Evolutionary conservation across 2,797 vertebrate genomes (phyloP), one percentile per base, ranked within the genome.

Genomic region (Triplophysa yarkandensis): DNA sequence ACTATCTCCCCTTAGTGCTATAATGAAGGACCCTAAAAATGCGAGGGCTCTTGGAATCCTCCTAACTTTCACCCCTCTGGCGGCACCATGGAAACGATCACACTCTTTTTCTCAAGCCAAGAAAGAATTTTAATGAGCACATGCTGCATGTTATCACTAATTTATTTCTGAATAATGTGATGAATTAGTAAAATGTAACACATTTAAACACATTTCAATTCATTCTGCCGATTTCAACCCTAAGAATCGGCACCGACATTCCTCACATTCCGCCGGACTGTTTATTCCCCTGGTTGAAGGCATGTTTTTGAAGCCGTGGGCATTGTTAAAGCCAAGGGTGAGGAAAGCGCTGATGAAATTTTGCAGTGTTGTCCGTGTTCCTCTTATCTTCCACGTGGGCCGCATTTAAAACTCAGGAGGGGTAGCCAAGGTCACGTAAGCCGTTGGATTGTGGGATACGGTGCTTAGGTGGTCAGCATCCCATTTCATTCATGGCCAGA

Each of bases 401-500:
- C 9, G 66, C 58, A 76, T 68, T 68, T 62, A 69, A 69, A 69
- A 54, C 34, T 68, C 57, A 11, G 16, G 66, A 68, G 48, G 28
- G 44, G 27, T 52, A 16, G 36, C 17, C 4, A 32, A 43, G 64
- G 60, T 68, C 66, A 68, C 50, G 72, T 39, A 60, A 74, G 50
- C 62, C 7, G n/a, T 32, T 57, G 75, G 54, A 63, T 73, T 74
- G 65, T 61, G 68, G 71, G 52, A 71, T 77, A 63, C 66, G 25
- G 64, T 73, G 77, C 71, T 27, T 50, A 76, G 77, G 78, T 73
- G 78, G 81, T 82, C 65, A 83, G 80, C 81, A 79, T 85, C 80
- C 81, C 83, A 85, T 88, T 85, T 79, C 82, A 83, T 85, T 82
- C 76, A 78, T 81, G 41, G 76, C 79, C 70, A 76, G 78, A 73